Percentiles rank a stretch among this genome's conserved stretches.
Conservation (phyloP, 1,140 invertebrate genomes). For the Drosophila ambigua region DNA sequence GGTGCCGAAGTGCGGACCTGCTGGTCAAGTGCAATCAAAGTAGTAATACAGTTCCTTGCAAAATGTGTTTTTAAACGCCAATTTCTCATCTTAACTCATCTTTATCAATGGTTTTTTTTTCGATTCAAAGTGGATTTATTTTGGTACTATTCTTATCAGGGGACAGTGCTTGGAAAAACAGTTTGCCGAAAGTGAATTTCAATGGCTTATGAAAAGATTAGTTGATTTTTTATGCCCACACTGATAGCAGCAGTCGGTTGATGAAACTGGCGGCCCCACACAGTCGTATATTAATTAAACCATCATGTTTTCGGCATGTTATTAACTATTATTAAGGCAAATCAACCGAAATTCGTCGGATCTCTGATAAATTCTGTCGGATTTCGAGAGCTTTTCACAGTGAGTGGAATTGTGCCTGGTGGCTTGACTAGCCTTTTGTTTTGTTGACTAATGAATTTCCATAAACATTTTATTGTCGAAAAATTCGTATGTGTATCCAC, state of each 20-base stretch:
- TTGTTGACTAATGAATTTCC: constrained; percentile 37
- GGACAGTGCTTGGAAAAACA: constrained; percentile 16
- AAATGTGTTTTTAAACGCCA: constrained; percentile 58
- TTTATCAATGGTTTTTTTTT: constrained; percentile 48
- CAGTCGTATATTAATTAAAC: constrained; percentile 17
- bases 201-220: constrained; percentile 41
- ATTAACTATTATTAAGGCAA: constrained; percentile 7
- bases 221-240: too few species aligned
- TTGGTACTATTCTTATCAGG: constrained; percentile 20
- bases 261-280: constrained; percentile 26
- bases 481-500: constrained; percentile 7
- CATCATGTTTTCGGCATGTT: constrained; percentile 2
- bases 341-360: constrained; percentile 30
- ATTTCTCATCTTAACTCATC: constrained; percentile 38
- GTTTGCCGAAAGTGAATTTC: constrained; percentile 42
- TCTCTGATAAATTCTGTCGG: constrained; percentile 12
- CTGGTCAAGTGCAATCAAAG: background rate
- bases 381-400: background rate
- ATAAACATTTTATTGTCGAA: constrained; percentile 36
- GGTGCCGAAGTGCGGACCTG: too few species aligned
- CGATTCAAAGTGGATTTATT: constrained; percentile 32
- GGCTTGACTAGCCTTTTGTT: constrained; percentile 11
- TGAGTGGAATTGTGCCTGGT: too few species aligned
- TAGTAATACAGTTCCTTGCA: constrained; percentile 14
- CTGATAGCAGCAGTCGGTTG: background rate